These are phyloP conservation scores for Trichonephila clavipes DNA, from an alignment of 1,140 invertebrate species.

Conservation along the genomic window DNA sequence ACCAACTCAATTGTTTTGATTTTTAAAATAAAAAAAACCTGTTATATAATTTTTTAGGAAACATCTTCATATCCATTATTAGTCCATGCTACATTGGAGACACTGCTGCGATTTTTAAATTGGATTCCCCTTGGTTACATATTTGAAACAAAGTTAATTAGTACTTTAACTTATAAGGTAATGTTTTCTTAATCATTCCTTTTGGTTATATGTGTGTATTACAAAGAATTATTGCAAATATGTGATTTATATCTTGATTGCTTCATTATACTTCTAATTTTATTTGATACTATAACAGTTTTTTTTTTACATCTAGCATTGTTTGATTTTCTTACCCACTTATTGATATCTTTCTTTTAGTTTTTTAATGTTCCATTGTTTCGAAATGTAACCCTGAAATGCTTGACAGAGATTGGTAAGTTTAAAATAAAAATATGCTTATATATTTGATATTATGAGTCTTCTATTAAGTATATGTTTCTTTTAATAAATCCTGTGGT, in stretches of 20 bases:
- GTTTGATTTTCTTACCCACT: too few relatives aligned
- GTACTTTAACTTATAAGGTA: slow-evolving; percentile 95
- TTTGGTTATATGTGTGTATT: slow-evolving; percentile 85
- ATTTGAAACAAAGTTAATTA: slow-evolving; percentile 98
- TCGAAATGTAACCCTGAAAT: slow-evolving; percentile 98
- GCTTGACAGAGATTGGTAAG: slow-evolving; percentile 95
- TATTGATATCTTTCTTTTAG: slow-evolving; percentile 87
- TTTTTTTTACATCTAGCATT: too few relatives aligned
- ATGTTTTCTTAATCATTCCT: slow-evolving; percentile 78
- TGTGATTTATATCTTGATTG: too few relatives aligned
- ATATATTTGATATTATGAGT: background rate
- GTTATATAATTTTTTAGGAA: slow-evolving; percentile 83
- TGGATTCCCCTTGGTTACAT: slow-evolving; percentile 99
- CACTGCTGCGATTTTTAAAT: slow-evolving; percentile 97
- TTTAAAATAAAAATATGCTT: slow-evolving; percentile 1
- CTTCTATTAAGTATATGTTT: too few relatives aligned
- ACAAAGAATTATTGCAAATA: too few relatives aligned
- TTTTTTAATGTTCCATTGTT: slow-evolving; percentile 99
- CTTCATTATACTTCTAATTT: too few relatives aligned
- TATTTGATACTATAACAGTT: too few relatives aligned
- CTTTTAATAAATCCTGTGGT: too few relatives aligned
- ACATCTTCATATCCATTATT: slow-evolving; percentile 97
- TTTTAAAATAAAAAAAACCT: background rate
- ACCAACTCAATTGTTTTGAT: background rate
- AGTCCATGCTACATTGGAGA: slow-evolving; percentile 96